A percentile compares a stretch with the other conserved stretches of the same genome.
Evolutionary conservation across 92 coral and sea anemone genomes (phyloP).

Genomic region (Ricordea florida): DNA sequence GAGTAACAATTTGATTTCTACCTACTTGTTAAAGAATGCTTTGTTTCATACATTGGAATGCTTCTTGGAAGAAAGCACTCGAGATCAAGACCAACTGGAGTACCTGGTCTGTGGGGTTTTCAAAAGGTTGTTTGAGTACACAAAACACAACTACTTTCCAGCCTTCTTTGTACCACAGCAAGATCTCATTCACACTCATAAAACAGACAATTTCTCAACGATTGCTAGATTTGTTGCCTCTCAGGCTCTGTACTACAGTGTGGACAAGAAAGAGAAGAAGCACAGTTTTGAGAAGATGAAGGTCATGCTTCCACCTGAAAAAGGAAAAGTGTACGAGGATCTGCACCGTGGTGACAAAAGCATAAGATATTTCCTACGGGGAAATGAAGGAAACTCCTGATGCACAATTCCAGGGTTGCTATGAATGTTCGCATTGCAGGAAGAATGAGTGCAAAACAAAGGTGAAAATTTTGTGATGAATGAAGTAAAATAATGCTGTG

Average conservation of each 20-base stretch:
- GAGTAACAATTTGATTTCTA: not conserved
- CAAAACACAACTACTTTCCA: constrained; percentile 16
- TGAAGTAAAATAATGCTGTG: not conserved
- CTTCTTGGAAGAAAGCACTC: constrained; percentile 6
- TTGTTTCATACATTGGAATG: constrained; percentile 14
- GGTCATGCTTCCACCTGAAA: constrained; percentile 21
- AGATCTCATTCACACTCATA: constrained; percentile 14
- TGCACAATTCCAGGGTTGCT: constrained; percentile 9
- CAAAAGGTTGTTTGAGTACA: constrained; percentile 10
- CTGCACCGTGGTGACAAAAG: constrained; percentile 2
- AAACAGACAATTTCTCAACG: constrained; percentile 8
- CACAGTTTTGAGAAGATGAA: constrained; percentile 5
- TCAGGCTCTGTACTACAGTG: constrained; percentile 24
- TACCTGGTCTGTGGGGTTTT: constrained; percentile 25
- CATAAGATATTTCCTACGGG: constrained; percentile 6
- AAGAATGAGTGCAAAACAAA: constrained; percentile 4
- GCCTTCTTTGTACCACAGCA: constrained; percentile 39
- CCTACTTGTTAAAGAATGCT: constrained; percentile 20
- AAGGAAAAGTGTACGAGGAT: not conserved
- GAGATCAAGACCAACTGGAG: constrained; percentile 9
- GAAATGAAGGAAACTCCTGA: constrained; percentile 11
- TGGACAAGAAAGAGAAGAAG: constrained; percentile 4
- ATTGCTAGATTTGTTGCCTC: not conserved
- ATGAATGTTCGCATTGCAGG: constrained; percentile 1
- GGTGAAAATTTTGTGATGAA: constrained; percentile 18